Conservation (phyloP, 2,797 vertebrate species). For the Vipera latastei region DNA sequence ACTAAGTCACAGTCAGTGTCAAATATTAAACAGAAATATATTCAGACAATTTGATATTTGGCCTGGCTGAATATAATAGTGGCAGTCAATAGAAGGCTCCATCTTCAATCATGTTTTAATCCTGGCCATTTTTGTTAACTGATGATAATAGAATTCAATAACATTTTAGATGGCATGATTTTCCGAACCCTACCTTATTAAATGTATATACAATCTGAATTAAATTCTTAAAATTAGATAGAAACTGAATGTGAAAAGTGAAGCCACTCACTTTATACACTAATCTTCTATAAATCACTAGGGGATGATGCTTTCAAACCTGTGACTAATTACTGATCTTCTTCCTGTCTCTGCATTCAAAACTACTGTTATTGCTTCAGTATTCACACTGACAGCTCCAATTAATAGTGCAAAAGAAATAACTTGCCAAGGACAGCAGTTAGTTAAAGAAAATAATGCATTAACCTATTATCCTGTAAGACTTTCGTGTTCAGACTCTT, state of each 20-base stretch:
- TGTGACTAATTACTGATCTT: conserved; percentile 49
- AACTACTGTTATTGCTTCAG: conserved; percentile 51
- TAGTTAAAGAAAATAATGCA: conserved; percentile 54
- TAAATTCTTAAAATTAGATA: conserved; percentile 19
- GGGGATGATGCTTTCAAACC: conserved; percentile 40
- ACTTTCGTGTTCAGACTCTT: conserved; percentile 43
- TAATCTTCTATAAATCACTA: conserved; percentile 36
- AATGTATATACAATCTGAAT: not conserved
- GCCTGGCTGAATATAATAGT: not conserved
- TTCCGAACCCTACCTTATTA: not conserved
- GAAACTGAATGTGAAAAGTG: conserved; percentile 32
- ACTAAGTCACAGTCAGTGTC: not conserved
- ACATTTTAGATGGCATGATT: not conserved
- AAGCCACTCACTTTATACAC: conserved; percentile 26
- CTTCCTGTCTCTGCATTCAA: conserved; percentile 49
- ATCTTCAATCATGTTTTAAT: not conserved
- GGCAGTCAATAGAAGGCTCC: not conserved
- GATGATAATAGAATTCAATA: not conserved
- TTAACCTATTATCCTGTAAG: conserved; percentile 27
- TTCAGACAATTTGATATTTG: not conserved
- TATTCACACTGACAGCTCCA: conserved; percentile 48
- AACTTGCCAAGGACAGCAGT: conserved; percentile 53
- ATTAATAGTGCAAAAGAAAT: conserved; percentile 52
- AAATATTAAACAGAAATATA: not conserved
- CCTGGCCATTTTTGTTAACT: not conserved